Conservation (phyloP, 2,113 vertebrate species). For the Macroglossus sobrinus region DNA sequence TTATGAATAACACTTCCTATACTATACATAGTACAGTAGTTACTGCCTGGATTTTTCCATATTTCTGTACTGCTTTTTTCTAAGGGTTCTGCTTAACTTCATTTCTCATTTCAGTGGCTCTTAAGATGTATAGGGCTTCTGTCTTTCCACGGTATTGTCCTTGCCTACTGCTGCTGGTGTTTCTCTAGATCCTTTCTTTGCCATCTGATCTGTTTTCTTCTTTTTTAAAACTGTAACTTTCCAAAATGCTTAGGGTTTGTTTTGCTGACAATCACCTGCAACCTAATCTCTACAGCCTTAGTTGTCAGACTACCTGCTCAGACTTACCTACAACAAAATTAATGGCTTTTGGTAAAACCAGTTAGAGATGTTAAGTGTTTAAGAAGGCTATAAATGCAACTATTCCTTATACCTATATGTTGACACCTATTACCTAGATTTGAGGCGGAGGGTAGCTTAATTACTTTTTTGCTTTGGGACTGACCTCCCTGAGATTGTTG, state of each 20-base stretch:
- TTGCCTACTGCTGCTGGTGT: background rate
- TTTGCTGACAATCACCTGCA: background rate
- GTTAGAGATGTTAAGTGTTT: background rate
- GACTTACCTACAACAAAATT: background rate
- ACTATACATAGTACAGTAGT: background rate
- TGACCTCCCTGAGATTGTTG: background rate
- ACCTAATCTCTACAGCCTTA: background rate
- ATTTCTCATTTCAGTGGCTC: background rate
- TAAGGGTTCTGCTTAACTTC: background rate
- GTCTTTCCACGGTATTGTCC: background rate
- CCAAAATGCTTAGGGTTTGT: background rate
- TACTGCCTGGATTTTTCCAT: background rate
- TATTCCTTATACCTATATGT: background rate
- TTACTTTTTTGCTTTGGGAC: conserved; percentile 1
- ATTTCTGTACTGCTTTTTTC: background rate
- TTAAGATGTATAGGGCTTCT: background rate
- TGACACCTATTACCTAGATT: background rate
- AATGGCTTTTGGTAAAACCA: conserved; percentile 7
- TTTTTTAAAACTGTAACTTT: background rate
- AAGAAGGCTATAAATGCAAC: background rate
- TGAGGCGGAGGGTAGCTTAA: background rate
- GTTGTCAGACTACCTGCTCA: background rate
- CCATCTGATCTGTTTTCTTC: background rate
- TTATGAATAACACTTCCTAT: background rate
- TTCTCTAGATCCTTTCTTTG: background rate